phyloP scores from a whole-genome alignment of 1,140 invertebrate genomes.

The Pseudomyrmex sp. region DNA sequence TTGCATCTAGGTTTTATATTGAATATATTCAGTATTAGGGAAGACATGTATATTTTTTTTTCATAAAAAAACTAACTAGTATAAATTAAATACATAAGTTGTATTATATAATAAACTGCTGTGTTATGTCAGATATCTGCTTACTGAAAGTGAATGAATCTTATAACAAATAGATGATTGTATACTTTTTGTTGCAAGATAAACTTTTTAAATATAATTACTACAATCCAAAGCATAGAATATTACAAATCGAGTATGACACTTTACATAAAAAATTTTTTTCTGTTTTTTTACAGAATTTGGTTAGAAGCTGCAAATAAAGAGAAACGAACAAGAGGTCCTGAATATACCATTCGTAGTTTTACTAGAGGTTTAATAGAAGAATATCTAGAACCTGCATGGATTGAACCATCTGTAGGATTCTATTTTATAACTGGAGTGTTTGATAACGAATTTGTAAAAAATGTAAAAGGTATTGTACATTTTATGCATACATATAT shows the following conservation, averaged over 20 bases:
- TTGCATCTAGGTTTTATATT: background rate
- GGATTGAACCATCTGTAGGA: constrained; percentile 73
- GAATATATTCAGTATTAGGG: background rate
- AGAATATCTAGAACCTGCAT: too few relatives aligned
- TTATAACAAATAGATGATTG: too few relatives aligned
- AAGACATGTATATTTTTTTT: background rate
- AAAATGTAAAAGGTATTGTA: too few relatives aligned
- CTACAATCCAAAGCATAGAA: background rate
- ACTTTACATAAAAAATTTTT: constrained; percentile 3
- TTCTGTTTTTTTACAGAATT: constrained; percentile 68
- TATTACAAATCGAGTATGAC: background rate
- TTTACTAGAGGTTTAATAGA: background rate
- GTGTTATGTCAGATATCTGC: too few relatives aligned
- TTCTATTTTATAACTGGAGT: constrained; percentile 62
- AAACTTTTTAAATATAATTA: too few relatives aligned
- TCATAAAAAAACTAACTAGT: too few relatives aligned
- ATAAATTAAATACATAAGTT: too few relatives aligned
- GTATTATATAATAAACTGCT: too few relatives aligned
- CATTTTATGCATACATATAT: too few relatives aligned
- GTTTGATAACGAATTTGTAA: too few relatives aligned
- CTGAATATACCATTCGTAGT: constrained; percentile 17
- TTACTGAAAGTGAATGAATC: too few relatives aligned
- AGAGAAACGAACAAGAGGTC: constrained; percentile 67
- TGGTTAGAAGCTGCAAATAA: constrained; percentile 76
- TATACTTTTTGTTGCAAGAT: too few relatives aligned